These are phyloP conservation scores for Elgaria multicarinata DNA, from an alignment of 2,113 vertebrate genomes.

Conservation along the genomic window DNA sequence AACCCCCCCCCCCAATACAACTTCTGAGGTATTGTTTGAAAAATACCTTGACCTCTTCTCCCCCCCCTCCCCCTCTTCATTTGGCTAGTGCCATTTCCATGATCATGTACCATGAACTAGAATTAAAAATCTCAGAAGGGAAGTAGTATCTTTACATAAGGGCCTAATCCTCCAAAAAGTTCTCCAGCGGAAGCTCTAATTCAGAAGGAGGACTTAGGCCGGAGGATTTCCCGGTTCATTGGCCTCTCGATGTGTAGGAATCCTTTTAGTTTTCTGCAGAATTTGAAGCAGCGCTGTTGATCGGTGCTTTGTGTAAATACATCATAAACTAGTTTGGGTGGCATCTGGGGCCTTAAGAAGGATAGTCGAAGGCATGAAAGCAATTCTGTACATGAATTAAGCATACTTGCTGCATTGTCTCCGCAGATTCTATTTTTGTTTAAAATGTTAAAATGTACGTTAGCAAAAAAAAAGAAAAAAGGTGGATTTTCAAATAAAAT, in stretches of 20 bases:
- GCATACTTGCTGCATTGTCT: constrained; percentile 94
- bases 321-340: constrained; percentile 77
- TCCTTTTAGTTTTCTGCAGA: constrained; percentile 71
- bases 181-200: not conserved
- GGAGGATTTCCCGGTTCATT: not conserved
- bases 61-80: constrained; percentile 28
- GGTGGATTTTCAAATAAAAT: constrained; percentile 99
- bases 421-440: constrained; percentile 98
- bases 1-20: constrained; percentile 21
- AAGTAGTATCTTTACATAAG: constrained; percentile 82
- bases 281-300: constrained; percentile 91
- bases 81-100: constrained; percentile 72
- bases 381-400: constrained; percentile 93
- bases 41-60: constrained; percentile 59
- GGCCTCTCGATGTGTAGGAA: constrained; percentile 75
- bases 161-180: not conserved
- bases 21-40: constrained; percentile 55
- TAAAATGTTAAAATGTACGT: constrained; percentile 98
- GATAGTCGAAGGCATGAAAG: constrained; percentile 90
- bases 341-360: constrained; percentile 80
- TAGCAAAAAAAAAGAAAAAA: constrained; percentile 85
- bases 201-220: not conserved
- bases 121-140: constrained; percentile 51
- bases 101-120: constrained; percentile 74
- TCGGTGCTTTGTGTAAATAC: constrained; percentile 95